Evolutionary conservation across 1,140 invertebrate genomes (phyloP).

Genomic region (Drosophila parabipectinata): DNA sequence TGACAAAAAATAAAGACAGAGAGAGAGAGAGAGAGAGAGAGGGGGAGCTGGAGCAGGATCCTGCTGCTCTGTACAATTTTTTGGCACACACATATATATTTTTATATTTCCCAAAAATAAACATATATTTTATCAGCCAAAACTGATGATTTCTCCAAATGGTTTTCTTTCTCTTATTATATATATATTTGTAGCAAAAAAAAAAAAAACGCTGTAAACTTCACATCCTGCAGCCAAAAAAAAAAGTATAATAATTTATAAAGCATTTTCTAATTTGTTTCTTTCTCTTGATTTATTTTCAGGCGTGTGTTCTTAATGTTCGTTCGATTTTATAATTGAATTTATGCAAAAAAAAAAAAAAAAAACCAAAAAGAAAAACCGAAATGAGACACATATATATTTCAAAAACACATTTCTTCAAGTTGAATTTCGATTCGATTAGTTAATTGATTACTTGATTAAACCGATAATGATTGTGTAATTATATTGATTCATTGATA

Average conservation of each 20-base stretch:
- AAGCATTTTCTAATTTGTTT: conserved; percentile 78
- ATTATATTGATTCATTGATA: conserved; percentile 73
- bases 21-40: neutral
- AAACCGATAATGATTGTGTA: conserved; percentile 72
- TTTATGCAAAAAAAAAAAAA: conserved; percentile 51
- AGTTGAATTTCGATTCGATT: conserved; percentile 48
- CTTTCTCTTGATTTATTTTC: conserved; percentile 81
- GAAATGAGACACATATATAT: conserved; percentile 32
- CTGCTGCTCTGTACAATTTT: conserved; percentile 62
- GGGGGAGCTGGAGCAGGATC: neutral
- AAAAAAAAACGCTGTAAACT: conserved; percentile 30
- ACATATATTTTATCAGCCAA: conserved; percentile 37
- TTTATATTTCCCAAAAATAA: conserved; percentile 42
- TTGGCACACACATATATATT: conserved; percentile 53
- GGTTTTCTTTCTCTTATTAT: conserved; percentile 71
- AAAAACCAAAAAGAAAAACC: conserved; percentile 6
- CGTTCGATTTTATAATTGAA: conserved; percentile 78
- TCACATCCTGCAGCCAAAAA: conserved; percentile 35
- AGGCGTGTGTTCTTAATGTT: conserved; percentile 75
- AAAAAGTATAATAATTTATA: conserved; percentile 40
- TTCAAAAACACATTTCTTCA: conserved; percentile 58
- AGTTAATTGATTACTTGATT: conserved; percentile 73
- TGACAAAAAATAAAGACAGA: neutral
- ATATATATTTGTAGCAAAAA: conserved; percentile 70
- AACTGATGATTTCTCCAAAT: conserved; percentile 73